phyloP scores from a whole-genome alignment of 2,113 vertebrate genomes.

The Takifugu flavidus region DNA sequence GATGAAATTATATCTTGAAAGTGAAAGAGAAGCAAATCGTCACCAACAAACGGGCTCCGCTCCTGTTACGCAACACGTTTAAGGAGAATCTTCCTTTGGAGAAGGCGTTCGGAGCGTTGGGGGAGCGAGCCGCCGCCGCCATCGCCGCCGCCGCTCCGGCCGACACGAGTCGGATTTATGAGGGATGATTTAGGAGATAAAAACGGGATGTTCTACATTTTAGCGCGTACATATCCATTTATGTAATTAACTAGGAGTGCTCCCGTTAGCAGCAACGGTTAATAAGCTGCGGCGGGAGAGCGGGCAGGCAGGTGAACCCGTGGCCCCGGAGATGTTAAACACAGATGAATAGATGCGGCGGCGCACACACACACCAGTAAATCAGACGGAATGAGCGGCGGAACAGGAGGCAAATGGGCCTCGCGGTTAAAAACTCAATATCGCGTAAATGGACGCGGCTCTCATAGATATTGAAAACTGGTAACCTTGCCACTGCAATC shows the following conservation, averaged over 20 bases:
- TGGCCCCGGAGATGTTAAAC: conserved; percentile 74
- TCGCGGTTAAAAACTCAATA: conserved; percentile 61
- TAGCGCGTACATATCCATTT: conserved; percentile 65
- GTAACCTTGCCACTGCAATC: conserved; percentile 54
- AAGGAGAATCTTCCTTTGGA: conserved; percentile 15
- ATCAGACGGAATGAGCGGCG: conserved; percentile 64
- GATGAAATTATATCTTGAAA: too few relatives aligned
- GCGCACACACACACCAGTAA: conserved; percentile 60
- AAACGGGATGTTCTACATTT: conserved; percentile 64
- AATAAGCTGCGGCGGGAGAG: conserved; percentile 66
- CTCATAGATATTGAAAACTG: conserved; percentile 70
- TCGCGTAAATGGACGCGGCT: conserved; percentile 65
- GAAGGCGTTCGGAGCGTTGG: conserved; percentile 41
- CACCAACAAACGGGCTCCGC: too few relatives aligned
- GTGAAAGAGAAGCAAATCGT: too few relatives aligned
- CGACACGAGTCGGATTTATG: conserved; percentile 65
- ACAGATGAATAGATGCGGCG: conserved; percentile 71
- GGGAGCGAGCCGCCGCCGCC: conserved; percentile 30
- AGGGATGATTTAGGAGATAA: conserved; percentile 66
- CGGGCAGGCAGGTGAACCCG: conserved; percentile 60
- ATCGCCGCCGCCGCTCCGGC: conserved; percentile 19
- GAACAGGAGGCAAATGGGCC: conserved; percentile 61
- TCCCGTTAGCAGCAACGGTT: conserved; percentile 60
- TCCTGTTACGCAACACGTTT: not conserved
- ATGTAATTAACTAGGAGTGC: conserved; percentile 72